phyloP scores from a whole-genome alignment of 2,888 invertebrate species.

The Chorisops tibialis region DNA sequence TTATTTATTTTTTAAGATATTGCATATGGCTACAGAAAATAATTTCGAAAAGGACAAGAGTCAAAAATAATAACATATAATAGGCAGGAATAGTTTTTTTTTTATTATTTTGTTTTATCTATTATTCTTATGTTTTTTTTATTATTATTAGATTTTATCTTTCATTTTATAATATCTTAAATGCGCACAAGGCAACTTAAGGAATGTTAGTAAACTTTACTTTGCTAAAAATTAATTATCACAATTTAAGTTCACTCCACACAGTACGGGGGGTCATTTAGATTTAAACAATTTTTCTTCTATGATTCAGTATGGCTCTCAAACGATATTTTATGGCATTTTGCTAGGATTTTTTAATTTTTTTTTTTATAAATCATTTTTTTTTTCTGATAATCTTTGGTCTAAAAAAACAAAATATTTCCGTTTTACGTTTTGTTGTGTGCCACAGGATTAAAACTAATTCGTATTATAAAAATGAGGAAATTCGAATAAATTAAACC shows the following conservation, averaged over 20 bases:
- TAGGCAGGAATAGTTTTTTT: not conserved
- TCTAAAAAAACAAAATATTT: constrained; percentile 9
- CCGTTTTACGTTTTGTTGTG: not conserved
- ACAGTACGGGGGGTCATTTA: not conserved
- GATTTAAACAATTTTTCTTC: not conserved
- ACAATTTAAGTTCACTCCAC: constrained; percentile 17
- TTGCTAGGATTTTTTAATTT: not conserved
- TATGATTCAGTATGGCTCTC: constrained; percentile 12
- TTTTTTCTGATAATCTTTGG: constrained; percentile 12
- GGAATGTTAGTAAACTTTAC: constrained; percentile 20
- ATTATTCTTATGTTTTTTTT: not conserved
- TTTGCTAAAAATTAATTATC: constrained; percentile 17
- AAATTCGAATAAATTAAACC: constrained; percentile 56
- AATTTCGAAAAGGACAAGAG: constrained; percentile 8
- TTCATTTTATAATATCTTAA: constrained; percentile 3
- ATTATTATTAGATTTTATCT: not conserved
- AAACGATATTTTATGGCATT: constrained; percentile 10
- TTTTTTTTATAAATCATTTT: not conserved
- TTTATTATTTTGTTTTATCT: no score
- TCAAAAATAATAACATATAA: not conserved
- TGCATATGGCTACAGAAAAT: constrained; percentile 8
- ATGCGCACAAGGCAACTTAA: constrained; percentile 10
- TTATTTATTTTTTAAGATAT: no score
- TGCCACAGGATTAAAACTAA: not conserved
- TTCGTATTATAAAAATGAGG: not conserved